These are phyloP conservation scores for Anguilla obscura DNA, from an alignment of 2,797 vertebrate species.

Conservation along the genomic window DNA sequence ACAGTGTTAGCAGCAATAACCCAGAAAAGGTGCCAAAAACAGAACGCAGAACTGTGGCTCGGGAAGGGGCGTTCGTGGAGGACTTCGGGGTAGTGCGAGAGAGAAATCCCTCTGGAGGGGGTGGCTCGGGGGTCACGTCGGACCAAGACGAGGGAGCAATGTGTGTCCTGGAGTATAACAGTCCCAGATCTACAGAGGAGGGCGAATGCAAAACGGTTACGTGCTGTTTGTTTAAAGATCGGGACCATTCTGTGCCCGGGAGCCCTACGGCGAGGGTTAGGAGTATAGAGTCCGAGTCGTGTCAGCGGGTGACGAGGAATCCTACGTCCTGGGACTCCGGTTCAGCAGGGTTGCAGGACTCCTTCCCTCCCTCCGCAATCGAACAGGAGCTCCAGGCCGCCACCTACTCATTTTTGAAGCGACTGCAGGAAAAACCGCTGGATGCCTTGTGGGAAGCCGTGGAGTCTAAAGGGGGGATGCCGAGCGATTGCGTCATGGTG, in stretches of 20 bases:
- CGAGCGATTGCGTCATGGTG: constrained; percentile 86
- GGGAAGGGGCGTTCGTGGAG: constrained; percentile 69
- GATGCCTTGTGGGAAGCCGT: constrained; percentile 92
- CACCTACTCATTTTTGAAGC: constrained; percentile 87
- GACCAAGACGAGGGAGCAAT: constrained; percentile 70
- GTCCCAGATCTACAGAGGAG: constrained; percentile 71
- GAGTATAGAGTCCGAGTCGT: constrained; percentile 65
- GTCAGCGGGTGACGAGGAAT: constrained; percentile 68
- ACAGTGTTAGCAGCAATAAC: constrained; percentile 74
- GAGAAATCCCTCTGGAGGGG: constrained; percentile 61
- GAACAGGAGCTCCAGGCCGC: constrained; percentile 89
- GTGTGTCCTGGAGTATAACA: constrained; percentile 67
- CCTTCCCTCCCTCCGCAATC: constrained; percentile 75
- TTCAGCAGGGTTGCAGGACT: constrained; percentile 70
- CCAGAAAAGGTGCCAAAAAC: constrained; percentile 80
- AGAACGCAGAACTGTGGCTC: constrained; percentile 82
- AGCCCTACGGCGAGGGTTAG: constrained; percentile 59
- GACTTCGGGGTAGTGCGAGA: constrained; percentile 64
- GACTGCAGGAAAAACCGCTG: constrained; percentile 89
- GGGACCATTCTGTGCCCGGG: constrained; percentile 74
- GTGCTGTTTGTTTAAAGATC: constrained; percentile 89
- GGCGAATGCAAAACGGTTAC: constrained; percentile 82
- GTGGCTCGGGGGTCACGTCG: constrained; percentile 64
- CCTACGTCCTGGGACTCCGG: constrained; percentile 58
- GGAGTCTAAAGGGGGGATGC: constrained; percentile 92